These are phyloP conservation scores for Aphidius ervi DNA, from an alignment of 1,140 invertebrate genomes.

Conservation along the genomic window DNA sequence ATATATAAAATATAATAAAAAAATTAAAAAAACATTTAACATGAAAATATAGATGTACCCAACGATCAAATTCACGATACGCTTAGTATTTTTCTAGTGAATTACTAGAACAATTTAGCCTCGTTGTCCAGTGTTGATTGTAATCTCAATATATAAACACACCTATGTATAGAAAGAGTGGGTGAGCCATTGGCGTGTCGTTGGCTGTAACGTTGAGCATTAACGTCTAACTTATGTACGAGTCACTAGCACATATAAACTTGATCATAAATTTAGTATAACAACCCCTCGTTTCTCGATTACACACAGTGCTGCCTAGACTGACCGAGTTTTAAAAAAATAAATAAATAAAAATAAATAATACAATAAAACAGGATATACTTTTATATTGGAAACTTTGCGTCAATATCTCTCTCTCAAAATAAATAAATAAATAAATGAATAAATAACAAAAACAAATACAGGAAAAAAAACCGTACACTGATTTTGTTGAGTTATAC, in stretches of 20 bases:
- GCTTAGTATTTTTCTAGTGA: not conserved
- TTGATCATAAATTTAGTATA: conserved; percentile 22
- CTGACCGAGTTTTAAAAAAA: not conserved
- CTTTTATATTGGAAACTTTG: not conserved
- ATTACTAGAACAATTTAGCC: conserved; percentile 6
- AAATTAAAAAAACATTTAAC: too few species aligned
- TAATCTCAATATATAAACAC: not conserved
- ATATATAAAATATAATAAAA: too few species aligned
- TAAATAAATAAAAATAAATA: not conserved
- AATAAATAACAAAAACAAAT: too few species aligned
- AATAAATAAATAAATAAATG: not conserved
- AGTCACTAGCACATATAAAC: conserved; percentile 15
- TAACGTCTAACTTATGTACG: conserved; percentile 24
- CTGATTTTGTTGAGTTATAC: too few species aligned
- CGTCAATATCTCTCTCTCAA: too few species aligned
- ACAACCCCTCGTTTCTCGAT: conserved; percentile 7
- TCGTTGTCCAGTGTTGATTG: not conserved
- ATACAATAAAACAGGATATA: not conserved
- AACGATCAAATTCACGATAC: too few species aligned
- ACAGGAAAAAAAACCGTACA: too few species aligned
- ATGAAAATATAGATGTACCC: too few species aligned
- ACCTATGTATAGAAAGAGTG: too few species aligned
- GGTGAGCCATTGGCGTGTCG: conserved; percentile 14
- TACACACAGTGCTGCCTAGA: not conserved
- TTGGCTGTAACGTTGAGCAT: conserved; percentile 16